phyloP scores from a whole-genome alignment of 2,113 vertebrate species.

The Trematomus loennbergii region DNA sequence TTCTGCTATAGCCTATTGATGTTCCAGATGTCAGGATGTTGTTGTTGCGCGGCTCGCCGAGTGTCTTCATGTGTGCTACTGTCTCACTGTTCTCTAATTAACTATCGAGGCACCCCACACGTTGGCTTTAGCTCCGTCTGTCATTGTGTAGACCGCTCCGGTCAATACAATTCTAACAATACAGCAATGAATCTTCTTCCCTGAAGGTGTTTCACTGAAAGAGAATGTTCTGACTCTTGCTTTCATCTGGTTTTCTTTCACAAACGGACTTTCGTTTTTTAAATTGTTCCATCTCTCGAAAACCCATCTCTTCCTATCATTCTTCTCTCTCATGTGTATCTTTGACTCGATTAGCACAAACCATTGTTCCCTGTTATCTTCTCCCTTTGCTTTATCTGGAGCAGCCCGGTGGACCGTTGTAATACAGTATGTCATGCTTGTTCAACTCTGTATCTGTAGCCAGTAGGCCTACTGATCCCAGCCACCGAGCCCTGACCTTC shows the following conservation, averaged over 20 bases:
- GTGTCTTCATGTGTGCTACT: constrained; percentile 19
- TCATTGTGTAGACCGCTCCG: constrained; percentile 10
- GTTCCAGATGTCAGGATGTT: constrained; percentile 33
- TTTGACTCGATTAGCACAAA: constrained; percentile 18
- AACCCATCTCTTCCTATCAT: background rate
- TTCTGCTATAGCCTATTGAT: background rate
- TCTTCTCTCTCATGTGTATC: constrained; percentile 9
- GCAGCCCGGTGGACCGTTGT: background rate
- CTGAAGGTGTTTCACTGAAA: constrained; percentile 23
- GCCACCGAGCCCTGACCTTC: constrained; percentile 5
- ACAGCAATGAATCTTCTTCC: constrained; percentile 7
- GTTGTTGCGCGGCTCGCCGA: background rate
- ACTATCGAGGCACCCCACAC: background rate
- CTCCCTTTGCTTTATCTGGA: constrained; percentile 15
- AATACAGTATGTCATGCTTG: background rate
- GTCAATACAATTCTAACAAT: constrained; percentile 20
- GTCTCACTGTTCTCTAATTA: constrained; percentile 54
- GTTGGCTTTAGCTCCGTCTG: constrained; percentile 31
- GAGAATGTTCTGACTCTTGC: background rate
- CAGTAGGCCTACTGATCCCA: background rate
- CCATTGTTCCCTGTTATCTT: constrained; percentile 4
- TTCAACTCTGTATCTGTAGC: constrained; percentile 18
- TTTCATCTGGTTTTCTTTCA: constrained; percentile 20
- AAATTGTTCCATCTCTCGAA: constrained; percentile 3
- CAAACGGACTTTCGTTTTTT: background rate